A percentile compares a stretch with the other conserved stretches of the same genome.
Conservation (phyloP, 1,140 invertebrate species). For the Drosophila malerkotliana region DNA sequence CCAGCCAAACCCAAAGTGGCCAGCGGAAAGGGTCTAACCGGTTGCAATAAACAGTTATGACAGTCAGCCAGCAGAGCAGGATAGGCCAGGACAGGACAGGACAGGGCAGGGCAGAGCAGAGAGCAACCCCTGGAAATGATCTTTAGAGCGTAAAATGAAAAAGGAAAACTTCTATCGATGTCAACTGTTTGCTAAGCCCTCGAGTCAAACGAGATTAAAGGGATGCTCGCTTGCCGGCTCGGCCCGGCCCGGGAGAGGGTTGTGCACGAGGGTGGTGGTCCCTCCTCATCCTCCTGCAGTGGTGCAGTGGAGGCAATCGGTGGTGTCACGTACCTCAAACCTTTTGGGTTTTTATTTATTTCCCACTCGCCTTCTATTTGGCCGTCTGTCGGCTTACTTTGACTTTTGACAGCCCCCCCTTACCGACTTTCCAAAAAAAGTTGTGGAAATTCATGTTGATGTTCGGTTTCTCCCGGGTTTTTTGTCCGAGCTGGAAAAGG, state of each 20-base stretch:
- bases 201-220: slow-evolving; percentile 67
- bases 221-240: slow-evolving; percentile 31
- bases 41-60: slow-evolving; percentile 42
- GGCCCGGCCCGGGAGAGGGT: background rate
- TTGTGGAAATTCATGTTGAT: slow-evolving; percentile 65
- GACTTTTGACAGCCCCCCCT: slow-evolving; percentile 67
- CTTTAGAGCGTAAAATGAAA: slow-evolving; percentile 35
- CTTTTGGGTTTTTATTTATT: slow-evolving; percentile 44
- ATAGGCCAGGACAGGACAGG: too few species aligned
- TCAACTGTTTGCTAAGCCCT: slow-evolving; percentile 62
- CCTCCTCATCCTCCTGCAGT: background rate
- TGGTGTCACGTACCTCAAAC: slow-evolving; percentile 57
- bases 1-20: slow-evolving; percentile 9
- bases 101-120: too few species aligned
- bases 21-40: slow-evolving; percentile 51
- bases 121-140: slow-evolving; percentile 43
- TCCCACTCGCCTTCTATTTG: slow-evolving; percentile 35
- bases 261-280: background rate
- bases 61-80: background rate
- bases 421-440: slow-evolving; percentile 32
- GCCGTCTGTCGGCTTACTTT: slow-evolving; percentile 69
- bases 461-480: slow-evolving; percentile 26
- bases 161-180: slow-evolving; percentile 60
- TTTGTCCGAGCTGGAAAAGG: slow-evolving; percentile 6
- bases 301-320: slow-evolving; percentile 20